Conservation (phyloP, 2,888 invertebrate genomes). For the Microctonus hyperodae region DNA sequence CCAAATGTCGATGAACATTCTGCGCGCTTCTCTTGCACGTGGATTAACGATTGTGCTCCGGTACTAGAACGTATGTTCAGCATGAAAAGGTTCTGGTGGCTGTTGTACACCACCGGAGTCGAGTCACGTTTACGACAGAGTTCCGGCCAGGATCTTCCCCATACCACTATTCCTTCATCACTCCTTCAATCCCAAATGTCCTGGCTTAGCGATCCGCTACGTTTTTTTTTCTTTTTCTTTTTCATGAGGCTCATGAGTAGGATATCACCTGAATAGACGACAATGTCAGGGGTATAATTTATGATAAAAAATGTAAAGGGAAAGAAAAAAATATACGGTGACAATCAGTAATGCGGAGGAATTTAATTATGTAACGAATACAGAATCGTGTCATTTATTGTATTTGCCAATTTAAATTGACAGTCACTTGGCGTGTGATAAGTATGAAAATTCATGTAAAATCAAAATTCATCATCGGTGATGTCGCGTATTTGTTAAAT, state of each 20-base stretch:
- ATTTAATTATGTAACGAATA: neutral
- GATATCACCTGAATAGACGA: slow-evolving; percentile 12
- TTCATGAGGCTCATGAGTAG: slow-evolving; percentile 5
- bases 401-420: neutral
- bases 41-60: slow-evolving; percentile 37
- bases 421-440: neutral
- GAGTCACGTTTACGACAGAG: slow-evolving; percentile 35
- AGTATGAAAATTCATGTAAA: neutral
- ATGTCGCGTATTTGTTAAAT: neutral
- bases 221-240: neutral
- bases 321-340: neutral
- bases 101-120: slow-evolving; percentile 28
- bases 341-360: neutral
- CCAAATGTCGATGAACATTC: slow-evolving; percentile 34
- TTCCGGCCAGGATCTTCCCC: slow-evolving; percentile 30
- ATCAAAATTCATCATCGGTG: neutral
- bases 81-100: slow-evolving; percentile 23
- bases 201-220: slow-evolving; percentile 16
- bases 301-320: no score
- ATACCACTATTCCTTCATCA: neutral
- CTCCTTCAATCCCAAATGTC: slow-evolving; percentile 11
- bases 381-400: neutral
- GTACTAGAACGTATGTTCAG: slow-evolving; percentile 25
- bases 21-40: slow-evolving; percentile 27
- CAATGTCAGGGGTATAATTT: neutral